A percentile compares a stretch with the other conserved stretches of the same genome.
phyloP scores from a whole-genome alignment of 2,797 vertebrate species.

The Limnodromus scolopaceus region DNA sequence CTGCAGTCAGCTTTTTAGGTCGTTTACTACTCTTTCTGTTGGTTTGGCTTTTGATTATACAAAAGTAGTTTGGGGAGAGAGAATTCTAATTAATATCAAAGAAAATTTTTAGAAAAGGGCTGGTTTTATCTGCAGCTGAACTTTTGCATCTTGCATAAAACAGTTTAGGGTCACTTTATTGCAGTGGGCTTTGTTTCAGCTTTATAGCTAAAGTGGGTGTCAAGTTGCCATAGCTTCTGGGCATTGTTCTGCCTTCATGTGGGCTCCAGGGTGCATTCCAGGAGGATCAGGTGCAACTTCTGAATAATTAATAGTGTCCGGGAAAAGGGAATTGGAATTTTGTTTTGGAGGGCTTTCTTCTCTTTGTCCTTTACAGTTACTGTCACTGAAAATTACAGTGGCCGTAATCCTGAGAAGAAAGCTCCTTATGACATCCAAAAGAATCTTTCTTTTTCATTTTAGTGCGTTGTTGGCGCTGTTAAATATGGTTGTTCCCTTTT shows the following conservation, averaged over 20 bases:
- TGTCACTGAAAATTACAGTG: neutral
- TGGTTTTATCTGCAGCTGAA: neutral
- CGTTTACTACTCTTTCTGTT: neutral
- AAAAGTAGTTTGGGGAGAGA: neutral
- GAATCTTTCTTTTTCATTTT: neutral
- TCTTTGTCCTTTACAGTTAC: neutral
- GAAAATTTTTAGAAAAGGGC: neutral
- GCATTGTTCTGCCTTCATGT: neutral
- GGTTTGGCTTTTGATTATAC: neutral
- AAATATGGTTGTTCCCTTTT: neutral
- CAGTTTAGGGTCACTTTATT: neutral
- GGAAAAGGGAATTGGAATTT: neutral
- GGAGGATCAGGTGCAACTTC: neutral
- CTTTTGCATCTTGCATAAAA: neutral
- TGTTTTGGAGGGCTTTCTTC: neutral
- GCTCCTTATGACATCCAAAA: neutral
- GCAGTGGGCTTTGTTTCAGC: conserved; percentile 12
- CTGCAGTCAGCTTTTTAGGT: neutral
- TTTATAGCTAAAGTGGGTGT: neutral
- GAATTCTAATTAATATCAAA: neutral
- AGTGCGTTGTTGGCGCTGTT: neutral
- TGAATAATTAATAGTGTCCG: neutral
- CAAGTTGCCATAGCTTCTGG: conserved; percentile 7
- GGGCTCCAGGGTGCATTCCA: neutral
- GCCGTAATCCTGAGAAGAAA: neutral